Evolutionary conservation across 2,888 invertebrate species (phyloP).

Genomic region (Leptarthrus brevirostris): DNA sequence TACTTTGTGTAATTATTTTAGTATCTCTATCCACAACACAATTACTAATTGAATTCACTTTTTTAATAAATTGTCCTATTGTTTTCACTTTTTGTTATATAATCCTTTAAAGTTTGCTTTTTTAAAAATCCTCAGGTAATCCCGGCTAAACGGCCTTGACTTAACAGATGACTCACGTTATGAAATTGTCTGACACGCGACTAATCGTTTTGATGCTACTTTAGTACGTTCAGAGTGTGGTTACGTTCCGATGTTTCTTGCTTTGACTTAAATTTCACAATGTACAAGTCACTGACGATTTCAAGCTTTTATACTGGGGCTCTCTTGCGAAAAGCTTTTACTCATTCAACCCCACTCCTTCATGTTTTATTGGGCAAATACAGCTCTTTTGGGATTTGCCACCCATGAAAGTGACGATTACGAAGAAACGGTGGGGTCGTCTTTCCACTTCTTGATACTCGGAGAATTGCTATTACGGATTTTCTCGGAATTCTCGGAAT

Average conservation of each 20-base stretch:
- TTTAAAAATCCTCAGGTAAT: conserved; percentile 49
- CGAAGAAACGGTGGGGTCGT: conserved; percentile 19
- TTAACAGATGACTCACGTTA: conserved; percentile 45
- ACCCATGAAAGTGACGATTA: conserved; percentile 8
- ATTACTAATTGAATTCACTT: conserved; percentile 53
- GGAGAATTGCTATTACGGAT: conserved; percentile 24
- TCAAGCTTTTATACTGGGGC: conserved; percentile 9
- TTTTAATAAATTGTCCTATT: conserved; percentile 53
- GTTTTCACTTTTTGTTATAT: conserved; percentile 47
- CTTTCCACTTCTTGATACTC: background rate
- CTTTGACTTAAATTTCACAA: conserved; percentile 30
- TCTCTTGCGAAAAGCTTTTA: conserved; percentile 18
- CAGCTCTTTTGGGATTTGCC: background rate
- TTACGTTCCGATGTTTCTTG: conserved; percentile 11
- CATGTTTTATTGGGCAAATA: background rate
- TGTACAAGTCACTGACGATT: conserved; percentile 7
- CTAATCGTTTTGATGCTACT: conserved; percentile 25
- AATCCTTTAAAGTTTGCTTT: conserved; percentile 13
- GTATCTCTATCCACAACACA: conserved; percentile 7
- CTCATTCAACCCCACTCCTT: conserved; percentile 1
- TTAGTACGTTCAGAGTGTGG: background rate
- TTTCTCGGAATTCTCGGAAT: conserved; percentile 43
- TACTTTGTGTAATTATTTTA: conserved; percentile 19
- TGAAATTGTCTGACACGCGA: conserved; percentile 51
- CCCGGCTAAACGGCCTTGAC: conserved; percentile 19